phyloP scores from a whole-genome alignment of 2,113 vertebrate species.

The Himantopus leucocephalus region DNA sequence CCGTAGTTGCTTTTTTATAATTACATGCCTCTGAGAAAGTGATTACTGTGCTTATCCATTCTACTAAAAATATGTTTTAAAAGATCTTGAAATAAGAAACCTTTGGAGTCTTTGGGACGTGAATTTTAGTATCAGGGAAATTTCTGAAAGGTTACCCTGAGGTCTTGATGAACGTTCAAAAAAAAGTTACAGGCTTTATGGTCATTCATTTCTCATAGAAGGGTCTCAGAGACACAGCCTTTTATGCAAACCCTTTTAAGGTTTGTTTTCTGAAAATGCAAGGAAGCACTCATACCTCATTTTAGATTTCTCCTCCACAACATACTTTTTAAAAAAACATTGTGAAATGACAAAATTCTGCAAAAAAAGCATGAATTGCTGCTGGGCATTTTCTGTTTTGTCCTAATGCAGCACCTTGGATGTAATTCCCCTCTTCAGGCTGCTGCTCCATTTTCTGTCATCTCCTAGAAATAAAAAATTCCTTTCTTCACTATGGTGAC shows the following conservation, averaged over 20 bases:
- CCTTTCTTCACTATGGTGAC: not conserved
- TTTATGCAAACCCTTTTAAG: not conserved
- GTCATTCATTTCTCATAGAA: not conserved
- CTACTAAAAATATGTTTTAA: not conserved
- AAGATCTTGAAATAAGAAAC: not conserved
- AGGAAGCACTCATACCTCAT: not conserved
- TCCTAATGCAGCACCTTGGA: not conserved
- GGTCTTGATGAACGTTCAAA: not conserved
- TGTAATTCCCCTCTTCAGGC: not conserved
- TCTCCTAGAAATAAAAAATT: not conserved
- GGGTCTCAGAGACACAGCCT: not conserved
- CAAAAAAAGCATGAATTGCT: not conserved
- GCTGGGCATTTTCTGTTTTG: not conserved
- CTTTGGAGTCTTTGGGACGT: not conserved
- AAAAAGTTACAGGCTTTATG: accelerated
- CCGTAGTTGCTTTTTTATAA: not conserved
- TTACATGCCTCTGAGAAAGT: not conserved
- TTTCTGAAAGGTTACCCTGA: not conserved
- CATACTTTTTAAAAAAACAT: not conserved
- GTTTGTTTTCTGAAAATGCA: not conserved
- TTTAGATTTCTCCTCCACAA: not conserved
- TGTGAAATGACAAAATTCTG: not conserved
- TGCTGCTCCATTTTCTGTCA: not conserved
- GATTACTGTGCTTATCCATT: not conserved
- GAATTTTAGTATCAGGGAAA: not conserved